Conservation (phyloP, 2,113 vertebrate genomes). For the Sceloporus undulatus region DNA sequence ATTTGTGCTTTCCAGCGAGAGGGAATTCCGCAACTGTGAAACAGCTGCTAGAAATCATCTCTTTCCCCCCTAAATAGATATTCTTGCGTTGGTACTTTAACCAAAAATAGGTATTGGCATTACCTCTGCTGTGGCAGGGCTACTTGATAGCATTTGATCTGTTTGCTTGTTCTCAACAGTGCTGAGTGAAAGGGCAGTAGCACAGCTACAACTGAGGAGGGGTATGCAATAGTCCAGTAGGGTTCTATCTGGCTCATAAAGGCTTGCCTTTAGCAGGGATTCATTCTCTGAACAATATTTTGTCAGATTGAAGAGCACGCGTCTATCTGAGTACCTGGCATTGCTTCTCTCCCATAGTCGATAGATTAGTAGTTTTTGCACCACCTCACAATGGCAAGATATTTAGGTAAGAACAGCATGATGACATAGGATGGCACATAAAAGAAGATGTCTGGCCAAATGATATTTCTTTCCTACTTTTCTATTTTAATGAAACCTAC, state of each 20-base stretch:
- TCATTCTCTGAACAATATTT: neutral
- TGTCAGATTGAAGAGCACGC: neutral
- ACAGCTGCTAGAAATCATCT: neutral
- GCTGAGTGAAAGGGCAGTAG: too few species aligned
- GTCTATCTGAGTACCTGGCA: neutral
- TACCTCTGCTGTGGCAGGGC: neutral
- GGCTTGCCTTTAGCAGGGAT: neutral
- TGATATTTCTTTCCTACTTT: constrained; percentile 4
- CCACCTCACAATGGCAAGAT: neutral
- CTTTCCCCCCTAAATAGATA: neutral
- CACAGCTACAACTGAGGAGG: too few species aligned
- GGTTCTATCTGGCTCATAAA: neutral
- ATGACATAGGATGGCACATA: neutral
- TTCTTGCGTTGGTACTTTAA: neutral
- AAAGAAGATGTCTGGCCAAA: rapidly evolving
- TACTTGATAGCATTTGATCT: neutral
- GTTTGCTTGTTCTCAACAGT: neutral
- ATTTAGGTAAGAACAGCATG: neutral
- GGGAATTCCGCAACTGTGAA: neutral
- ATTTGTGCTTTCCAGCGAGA: neutral
- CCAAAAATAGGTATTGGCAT: neutral
- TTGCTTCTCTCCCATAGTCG: neutral
- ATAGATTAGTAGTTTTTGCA: neutral
- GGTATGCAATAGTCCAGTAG: neutral
- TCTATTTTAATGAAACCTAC: neutral